These are phyloP conservation scores for Conger conger DNA, from an alignment of 2,113 vertebrate species.

Conservation along the genomic window DNA sequence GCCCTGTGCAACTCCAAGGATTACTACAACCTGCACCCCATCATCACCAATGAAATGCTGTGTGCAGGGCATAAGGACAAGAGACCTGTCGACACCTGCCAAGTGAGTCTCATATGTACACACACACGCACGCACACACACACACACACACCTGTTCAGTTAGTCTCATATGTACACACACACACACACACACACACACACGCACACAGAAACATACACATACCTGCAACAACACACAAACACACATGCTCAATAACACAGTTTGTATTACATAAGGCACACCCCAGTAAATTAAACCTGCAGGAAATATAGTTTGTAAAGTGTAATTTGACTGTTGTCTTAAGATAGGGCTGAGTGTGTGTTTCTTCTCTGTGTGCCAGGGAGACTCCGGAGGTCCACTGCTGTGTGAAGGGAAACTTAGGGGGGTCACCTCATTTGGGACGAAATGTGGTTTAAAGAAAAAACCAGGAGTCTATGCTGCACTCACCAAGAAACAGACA, in stretches of 20 bases:
- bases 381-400: conserved; percentile 69
- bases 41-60: conserved; percentile 56
- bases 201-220: background rate
- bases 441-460: conserved; percentile 12
- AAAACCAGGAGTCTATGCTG: conserved; percentile 60
- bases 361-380: conserved; percentile 33
- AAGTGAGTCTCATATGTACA: conserved; percentile 34
- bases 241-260: background rate
- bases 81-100: conserved; percentile 32
- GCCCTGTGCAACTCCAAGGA: conserved; percentile 49
- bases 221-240: background rate
- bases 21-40: conserved; percentile 40
- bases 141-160: background rate
- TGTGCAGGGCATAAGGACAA: conserved; percentile 56
- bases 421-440: conserved; percentile 62
- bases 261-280: too few species aligned
- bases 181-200: background rate
- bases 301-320: background rate
- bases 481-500: conserved; percentile 46
- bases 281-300: too few species aligned
- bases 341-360: too few species aligned
- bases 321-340: background rate
- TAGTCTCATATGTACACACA: too few species aligned
- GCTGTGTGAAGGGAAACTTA: conserved; percentile 42
- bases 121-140: background rate